phyloP scores from a whole-genome alignment of 1,140 invertebrate genomes.

The Grapholita molesta region DNA sequence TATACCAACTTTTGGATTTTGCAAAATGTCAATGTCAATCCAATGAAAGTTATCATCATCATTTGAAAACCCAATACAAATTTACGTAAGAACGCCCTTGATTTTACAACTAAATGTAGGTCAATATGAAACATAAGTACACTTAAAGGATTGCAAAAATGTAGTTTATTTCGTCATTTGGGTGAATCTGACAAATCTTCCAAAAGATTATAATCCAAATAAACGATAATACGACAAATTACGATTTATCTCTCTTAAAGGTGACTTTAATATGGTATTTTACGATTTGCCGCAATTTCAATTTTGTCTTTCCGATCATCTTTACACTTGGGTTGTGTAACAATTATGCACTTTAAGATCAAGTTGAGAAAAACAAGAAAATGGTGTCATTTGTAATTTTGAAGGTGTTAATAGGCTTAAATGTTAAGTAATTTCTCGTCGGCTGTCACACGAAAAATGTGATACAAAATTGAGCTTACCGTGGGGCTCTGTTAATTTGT shows the following conservation, averaged over 20 bases:
- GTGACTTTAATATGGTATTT: background rate
- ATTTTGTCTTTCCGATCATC: background rate
- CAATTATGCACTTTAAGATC: background rate
- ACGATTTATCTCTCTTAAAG: background rate
- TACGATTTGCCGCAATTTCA: background rate
- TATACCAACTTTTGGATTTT: background rate
- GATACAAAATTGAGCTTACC: too few relatives aligned
- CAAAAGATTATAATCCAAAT: background rate
- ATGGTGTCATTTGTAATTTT: background rate
- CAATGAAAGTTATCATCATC: background rate
- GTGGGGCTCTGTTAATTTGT: too few relatives aligned
- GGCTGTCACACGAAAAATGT: background rate
- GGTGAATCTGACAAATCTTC: background rate
- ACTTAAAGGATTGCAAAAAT: background rate
- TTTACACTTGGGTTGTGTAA: background rate
- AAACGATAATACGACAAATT: background rate
- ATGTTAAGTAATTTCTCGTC: background rate
- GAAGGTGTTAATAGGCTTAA: background rate
- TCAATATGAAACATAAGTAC: background rate
- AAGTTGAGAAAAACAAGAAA: constrained; percentile 1
- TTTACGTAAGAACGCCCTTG: constrained; percentile 3
- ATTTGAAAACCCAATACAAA: background rate
- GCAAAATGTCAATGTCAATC: background rate
- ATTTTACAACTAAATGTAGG: background rate
- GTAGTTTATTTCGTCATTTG: background rate